These are phyloP conservation scores for Merodon equestris DNA, from an alignment of 2,888 invertebrate species.

Conservation along the genomic window DNA sequence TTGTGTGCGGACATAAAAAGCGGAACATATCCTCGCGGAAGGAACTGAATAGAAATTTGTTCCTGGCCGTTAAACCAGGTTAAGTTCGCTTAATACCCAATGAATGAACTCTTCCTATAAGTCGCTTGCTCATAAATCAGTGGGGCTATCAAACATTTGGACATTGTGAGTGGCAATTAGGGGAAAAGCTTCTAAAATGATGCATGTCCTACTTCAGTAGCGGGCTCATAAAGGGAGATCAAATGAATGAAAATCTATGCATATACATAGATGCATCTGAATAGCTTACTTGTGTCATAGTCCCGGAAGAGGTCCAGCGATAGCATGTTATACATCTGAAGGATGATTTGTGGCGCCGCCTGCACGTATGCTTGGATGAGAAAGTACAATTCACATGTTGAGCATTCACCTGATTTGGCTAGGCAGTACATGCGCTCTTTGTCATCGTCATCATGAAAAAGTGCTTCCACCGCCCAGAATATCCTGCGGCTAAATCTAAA, in stretches of 20 bases:
- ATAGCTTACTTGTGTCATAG: constrained; percentile 83
- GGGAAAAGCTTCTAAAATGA: constrained; percentile 1
- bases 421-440: constrained; percentile 82
- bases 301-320: constrained; percentile 80
- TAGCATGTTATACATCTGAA: constrained; percentile 84
- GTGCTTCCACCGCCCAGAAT: constrained; percentile 88
- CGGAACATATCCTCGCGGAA: no score
- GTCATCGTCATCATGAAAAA: constrained; percentile 81
- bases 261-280: neutral
- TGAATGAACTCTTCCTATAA: neutral
- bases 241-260: neutral
- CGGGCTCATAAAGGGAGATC: no score
- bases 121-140: constrained; percentile 34
- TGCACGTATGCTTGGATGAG: constrained; percentile 89
- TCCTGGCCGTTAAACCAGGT: no score
- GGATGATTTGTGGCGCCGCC: constrained; percentile 85
- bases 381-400: constrained; percentile 87
- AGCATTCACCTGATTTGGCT: constrained; percentile 81
- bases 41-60: no score
- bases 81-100: no score
- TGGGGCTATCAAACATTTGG: neutral
- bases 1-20: no score
- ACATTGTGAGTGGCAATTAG: neutral
- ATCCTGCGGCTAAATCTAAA: constrained; percentile 85
- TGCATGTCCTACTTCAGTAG: no score